Conservation (phyloP, 2,113 vertebrate species). For the Petromus typicus region DNA sequence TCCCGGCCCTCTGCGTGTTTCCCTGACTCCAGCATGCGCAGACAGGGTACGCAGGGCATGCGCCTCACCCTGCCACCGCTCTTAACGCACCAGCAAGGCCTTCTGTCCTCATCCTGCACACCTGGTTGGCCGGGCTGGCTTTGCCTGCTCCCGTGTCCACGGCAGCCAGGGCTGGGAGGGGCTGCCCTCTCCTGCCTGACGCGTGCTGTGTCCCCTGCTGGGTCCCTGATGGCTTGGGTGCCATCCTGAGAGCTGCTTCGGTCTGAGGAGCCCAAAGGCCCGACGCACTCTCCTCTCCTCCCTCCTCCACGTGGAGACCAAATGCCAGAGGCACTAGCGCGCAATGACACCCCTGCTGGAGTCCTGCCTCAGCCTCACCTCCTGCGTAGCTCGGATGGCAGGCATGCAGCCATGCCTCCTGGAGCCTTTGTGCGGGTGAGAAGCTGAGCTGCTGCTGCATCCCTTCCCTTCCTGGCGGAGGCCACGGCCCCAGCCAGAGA, state of each 20-base stretch:
- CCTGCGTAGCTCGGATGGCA: not conserved
- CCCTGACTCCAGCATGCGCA: not conserved
- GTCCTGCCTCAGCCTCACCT: not conserved
- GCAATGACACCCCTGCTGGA: not conserved
- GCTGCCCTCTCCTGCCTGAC: not conserved
- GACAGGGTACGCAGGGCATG: not conserved
- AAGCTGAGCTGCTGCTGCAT: not conserved
- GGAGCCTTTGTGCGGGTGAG: not conserved
- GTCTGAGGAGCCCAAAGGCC: not conserved
- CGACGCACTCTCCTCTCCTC: not conserved
- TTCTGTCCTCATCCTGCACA: not conserved
- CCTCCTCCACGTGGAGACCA: not conserved
- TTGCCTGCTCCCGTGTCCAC: fast-evolving
- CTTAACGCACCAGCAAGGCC: not conserved
- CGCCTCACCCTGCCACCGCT: not conserved
- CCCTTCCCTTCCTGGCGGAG: not conserved
- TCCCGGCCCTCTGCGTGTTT: not conserved
- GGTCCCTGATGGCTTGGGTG: no score
- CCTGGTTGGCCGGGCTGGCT: not conserved
- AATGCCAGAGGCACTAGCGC: not conserved
- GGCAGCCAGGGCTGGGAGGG: fast-evolving
- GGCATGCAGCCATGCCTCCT: not conserved
- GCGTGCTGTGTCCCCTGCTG: not conserved
- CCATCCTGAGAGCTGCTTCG: not conserved
- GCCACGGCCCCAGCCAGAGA: not conserved